Evolutionary conservation across 2,797 vertebrate genomes (phyloP).

Genomic region (Darevskia mixta): DNA sequence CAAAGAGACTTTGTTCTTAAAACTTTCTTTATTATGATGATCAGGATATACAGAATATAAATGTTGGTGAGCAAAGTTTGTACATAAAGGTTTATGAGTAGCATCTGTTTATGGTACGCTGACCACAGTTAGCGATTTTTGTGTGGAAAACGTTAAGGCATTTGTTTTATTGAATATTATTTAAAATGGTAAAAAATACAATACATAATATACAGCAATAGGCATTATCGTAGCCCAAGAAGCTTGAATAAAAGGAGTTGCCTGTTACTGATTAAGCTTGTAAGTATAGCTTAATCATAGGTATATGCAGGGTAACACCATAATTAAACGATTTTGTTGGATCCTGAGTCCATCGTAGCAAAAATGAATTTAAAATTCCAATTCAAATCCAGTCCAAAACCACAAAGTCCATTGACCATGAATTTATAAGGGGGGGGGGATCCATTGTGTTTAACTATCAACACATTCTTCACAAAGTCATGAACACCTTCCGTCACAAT

Average conservation of each 20-base stretch:
- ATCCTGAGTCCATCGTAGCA: neutral
- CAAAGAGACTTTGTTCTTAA: constrained; percentile 2
- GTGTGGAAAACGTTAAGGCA: constrained; percentile 1
- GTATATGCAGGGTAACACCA: neutral
- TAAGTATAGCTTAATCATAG: neutral
- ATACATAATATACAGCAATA: constrained; percentile 1
- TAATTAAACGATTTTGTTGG: neutral
- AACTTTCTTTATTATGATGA: constrained; percentile 49
- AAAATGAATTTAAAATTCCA: neutral
- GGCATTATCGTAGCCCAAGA: constrained; percentile 7
- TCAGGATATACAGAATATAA: constrained; percentile 20
- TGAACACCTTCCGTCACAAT: neutral
- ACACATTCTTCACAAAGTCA: neutral
- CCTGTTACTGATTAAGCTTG: neutral
- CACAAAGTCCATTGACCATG: neutral
- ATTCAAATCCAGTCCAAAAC: neutral
- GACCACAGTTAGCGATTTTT: too few relatives aligned
- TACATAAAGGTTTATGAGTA: neutral
- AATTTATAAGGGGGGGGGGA: neutral
- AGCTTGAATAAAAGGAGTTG: constrained; percentile 5
- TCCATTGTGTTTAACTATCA: neutral
- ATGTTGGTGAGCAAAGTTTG: neutral
- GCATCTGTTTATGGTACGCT: too few relatives aligned
- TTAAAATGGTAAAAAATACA: neutral
- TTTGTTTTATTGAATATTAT: constrained; percentile 18